Conservation (phyloP, 2,797 vertebrate genomes). For the Bucorvus abyssinicus region DNA sequence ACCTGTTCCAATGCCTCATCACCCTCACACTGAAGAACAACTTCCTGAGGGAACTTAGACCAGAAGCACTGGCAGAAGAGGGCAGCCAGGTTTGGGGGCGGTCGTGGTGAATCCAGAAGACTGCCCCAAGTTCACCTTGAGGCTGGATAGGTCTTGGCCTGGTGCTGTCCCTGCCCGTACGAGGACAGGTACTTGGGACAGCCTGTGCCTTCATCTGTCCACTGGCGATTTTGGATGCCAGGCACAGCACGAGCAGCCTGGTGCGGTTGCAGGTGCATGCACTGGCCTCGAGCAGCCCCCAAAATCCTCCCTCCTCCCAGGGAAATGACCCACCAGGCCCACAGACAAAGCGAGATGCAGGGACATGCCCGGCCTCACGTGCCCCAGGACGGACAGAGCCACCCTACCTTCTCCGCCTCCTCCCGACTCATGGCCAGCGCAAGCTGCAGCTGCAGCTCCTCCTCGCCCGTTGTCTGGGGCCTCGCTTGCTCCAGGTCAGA, state of each 20-base stretch:
- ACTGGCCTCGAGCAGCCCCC: not conserved
- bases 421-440: conserved; percentile 95
- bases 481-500: conserved; percentile 94
- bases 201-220: not conserved
- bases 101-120: not conserved
- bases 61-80: not conserved
- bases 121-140: not conserved
- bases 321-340: not conserved
- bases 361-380: not conserved
- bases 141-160: not conserved
- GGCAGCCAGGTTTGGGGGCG: not conserved
- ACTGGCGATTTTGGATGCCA: rapidly evolving
- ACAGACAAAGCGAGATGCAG: not conserved
- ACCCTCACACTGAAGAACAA: not conserved
- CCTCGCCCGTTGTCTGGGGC: conserved; percentile 93
- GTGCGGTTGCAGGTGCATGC: not conserved
- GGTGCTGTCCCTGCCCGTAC: not conserved
- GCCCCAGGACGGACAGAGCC: not conserved
- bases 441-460: conserved; percentile 93
- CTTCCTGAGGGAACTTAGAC: not conserved
- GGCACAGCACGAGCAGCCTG: not conserved
- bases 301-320: not conserved
- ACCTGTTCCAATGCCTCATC: not conserved
- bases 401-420: conserved; percentile 92
- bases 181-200: not conserved